phyloP scores from a whole-genome alignment of 1,140 invertebrate genomes.

The Teleopsis dalmanni region DNA sequence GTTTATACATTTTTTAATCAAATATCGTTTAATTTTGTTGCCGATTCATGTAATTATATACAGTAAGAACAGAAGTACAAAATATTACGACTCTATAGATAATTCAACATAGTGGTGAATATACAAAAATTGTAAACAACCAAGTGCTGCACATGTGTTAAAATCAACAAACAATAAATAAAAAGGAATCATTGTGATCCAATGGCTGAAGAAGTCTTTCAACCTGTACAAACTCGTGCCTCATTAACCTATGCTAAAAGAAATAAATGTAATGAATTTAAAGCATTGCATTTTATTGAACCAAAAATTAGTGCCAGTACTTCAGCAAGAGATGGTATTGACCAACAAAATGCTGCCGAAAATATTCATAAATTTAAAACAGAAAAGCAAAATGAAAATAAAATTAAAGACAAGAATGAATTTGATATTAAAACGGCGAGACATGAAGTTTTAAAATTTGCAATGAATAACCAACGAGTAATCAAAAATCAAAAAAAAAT shows the following conservation, averaged over 20 bases:
- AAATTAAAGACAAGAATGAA: slow-evolving; percentile 20
- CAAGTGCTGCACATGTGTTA: too few relatives aligned
- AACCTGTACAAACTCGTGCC: slow-evolving; percentile 33
- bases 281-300: slow-evolving; percentile 34
- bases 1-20: too few relatives aligned
- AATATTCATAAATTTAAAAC: not conserved
- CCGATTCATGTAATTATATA: not conserved
- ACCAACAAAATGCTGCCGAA: too few relatives aligned
- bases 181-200: too few relatives aligned
- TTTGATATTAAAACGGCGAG: slow-evolving; percentile 53
- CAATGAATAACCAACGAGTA: slow-evolving; percentile 51
- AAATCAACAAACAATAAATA: too few relatives aligned
- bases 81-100: too few relatives aligned
- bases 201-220: too few relatives aligned
- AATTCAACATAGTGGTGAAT: too few relatives aligned
- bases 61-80: not conserved
- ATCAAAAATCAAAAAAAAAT: slow-evolving; percentile 51
- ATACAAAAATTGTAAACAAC: too few relatives aligned
- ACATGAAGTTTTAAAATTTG: slow-evolving; percentile 59
- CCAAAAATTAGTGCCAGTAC: slow-evolving; percentile 28
- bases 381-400: slow-evolving; percentile 5
- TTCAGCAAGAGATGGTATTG: not conserved
- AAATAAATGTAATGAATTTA: slow-evolving; percentile 26
- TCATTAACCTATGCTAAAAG: slow-evolving; percentile 20
- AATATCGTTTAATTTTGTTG: not conserved